Evolutionary conservation across 2,888 invertebrate species (phyloP), one percentile per base, ranked within the genome.

Genomic region (Deilephila porcellus): DNA sequence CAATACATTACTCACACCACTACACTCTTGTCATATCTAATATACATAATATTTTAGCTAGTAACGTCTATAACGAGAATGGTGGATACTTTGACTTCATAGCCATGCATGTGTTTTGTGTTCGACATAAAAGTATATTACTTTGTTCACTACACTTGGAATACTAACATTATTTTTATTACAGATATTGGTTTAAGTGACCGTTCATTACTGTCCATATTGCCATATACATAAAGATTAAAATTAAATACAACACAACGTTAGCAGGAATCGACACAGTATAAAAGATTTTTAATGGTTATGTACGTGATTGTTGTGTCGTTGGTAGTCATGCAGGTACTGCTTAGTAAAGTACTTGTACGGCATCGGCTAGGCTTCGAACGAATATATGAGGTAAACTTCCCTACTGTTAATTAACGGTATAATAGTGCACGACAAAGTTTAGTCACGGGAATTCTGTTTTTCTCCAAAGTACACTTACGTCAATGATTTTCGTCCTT

Each of bases 11-110:
- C 73, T 71, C 73, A 73, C 73, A 73, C 73, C 71, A 20, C 63
- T 37, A 71, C 62, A 71, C 52, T 67, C 76, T 73, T 76, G 73
- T 76, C 77, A 78, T 71, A 76, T 32, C 77, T 80, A 78, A 83
- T 85, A 81, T 80, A 81, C 80, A 80, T 84, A 80, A 74, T 81
- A 81, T 83, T 81, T 85, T 84, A 82, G 84, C 62, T 74, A 75
- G 73, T 74, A 75, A 72, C 37, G 75, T 73, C 75, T 74, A 76
- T 73, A 76, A 76, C 75, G 77, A 72, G 56, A 56, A 56, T n/a
- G 6, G 56, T 56, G 73, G 77, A 78, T 76, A 73, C 75, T 70
- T 73, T 20, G 53, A 70, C 17, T 60, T 60, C 52, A 53, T 73
- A 73, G 32, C 60, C 52, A 70, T 70, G 60, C 70, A 74, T 76